Evolutionary conservation across 2,113 vertebrate species (phyloP).

Genomic region (Labrus mixtus): DNA sequence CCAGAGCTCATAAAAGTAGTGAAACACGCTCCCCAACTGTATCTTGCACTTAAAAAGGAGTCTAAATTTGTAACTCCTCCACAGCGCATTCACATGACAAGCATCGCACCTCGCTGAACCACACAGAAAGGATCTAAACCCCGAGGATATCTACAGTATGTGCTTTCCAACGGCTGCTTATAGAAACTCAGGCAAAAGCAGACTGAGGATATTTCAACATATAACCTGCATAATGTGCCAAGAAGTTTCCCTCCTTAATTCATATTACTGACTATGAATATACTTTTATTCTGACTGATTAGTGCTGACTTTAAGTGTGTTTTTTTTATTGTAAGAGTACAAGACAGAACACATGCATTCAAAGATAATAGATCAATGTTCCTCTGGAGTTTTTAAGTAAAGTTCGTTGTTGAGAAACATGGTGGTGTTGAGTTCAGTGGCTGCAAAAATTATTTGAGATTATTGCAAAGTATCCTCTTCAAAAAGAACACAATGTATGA

Average conservation of each 20-base stretch:
- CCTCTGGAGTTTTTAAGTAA: conserved; percentile 13
- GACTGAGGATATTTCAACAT: conserved; percentile 17
- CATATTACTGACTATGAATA: conserved; percentile 35
- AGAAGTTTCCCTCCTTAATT: conserved; percentile 4
- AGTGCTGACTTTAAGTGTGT: not conserved
- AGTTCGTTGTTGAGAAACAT: conserved; percentile 17
- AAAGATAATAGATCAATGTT: conserved; percentile 22
- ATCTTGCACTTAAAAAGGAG: conserved; percentile 63
- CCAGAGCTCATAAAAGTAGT: conserved; percentile 43
- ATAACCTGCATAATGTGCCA: conserved; percentile 37
- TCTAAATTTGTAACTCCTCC: conserved; percentile 52
- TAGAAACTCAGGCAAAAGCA: conserved; percentile 14
- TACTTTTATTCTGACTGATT: not conserved
- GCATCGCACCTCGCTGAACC: conserved; percentile 10
- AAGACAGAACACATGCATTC: not conserved
- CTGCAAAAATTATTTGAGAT: not conserved
- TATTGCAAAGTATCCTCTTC: not conserved
- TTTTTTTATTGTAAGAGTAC: not conserved
- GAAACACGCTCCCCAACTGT: conserved; percentile 35
- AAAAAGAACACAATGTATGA: not conserved
- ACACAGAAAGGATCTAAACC: conserved; percentile 32
- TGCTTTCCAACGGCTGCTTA: conserved; percentile 1
- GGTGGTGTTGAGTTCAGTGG: conserved; percentile 14
- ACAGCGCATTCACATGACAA: conserved; percentile 35
- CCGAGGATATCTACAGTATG: conserved; percentile 32